Conservation (phyloP, 2,888 invertebrate species). For the Colletes collaris region DNA sequence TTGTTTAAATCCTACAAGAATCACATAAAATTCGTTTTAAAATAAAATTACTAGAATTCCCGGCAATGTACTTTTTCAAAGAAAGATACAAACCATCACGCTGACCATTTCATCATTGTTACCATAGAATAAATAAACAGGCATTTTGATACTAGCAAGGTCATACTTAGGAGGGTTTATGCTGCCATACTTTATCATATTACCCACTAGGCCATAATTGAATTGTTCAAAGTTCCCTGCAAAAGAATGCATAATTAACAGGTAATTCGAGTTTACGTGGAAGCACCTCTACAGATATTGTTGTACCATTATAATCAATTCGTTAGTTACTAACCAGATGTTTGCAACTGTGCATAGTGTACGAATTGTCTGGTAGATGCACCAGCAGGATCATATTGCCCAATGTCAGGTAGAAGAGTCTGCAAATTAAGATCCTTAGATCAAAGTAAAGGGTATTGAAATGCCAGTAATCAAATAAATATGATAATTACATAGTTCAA, state of each 20-base stretch:
- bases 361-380: constrained; percentile 77
- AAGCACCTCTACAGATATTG: too few species aligned
- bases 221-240: constrained; percentile 75
- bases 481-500: constrained; percentile 83
- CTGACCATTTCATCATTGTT: constrained; percentile 74
- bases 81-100: constrained; percentile 52
- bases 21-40: background rate
- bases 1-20: constrained; percentile 84
- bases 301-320: background rate
- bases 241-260: background rate
- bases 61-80: background rate
- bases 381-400: constrained; percentile 78
- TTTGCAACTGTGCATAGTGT: constrained; percentile 77
- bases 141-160: constrained; percentile 71
- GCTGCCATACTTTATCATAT: constrained; percentile 70
- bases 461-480: background rate
- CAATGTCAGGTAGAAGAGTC: constrained; percentile 76
- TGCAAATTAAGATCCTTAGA: constrained; percentile 43
- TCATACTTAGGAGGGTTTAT: constrained; percentile 74
- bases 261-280: too few species aligned
- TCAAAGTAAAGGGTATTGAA: constrained; percentile 48
- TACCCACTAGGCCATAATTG: constrained; percentile 73
- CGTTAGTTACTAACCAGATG: constrained; percentile 69
- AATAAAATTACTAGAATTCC: background rate
- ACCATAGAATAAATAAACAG: constrained; percentile 76